phyloP scores from a whole-genome alignment of 1,140 invertebrate genomes.

The Eubasilissa regina region DNA sequence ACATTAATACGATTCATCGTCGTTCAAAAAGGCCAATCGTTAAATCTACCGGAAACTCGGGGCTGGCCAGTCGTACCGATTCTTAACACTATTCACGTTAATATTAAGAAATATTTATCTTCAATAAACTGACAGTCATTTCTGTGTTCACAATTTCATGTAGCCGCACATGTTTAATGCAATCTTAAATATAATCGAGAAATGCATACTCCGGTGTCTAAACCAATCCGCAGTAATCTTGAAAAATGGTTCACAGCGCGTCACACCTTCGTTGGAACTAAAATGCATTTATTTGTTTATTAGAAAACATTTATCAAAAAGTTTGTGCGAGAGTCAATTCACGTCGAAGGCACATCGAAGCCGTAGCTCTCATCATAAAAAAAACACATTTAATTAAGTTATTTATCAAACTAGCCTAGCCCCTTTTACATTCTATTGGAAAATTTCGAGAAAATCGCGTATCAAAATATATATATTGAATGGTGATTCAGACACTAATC shows the following conservation, averaged over 20 bases:
- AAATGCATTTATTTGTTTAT: background rate
- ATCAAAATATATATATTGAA: conserved; percentile 59
- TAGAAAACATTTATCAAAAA: conserved; percentile 9
- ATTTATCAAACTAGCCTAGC: conserved; percentile 34
- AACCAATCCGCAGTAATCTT: too few species aligned
- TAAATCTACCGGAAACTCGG: conserved; percentile 48
- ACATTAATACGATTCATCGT: conserved; percentile 53
- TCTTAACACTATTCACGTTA: conserved; percentile 25
- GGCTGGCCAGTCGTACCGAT: background rate
- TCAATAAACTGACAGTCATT: conserved; percentile 15
- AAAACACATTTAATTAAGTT: too few species aligned
- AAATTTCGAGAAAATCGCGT: conserved; percentile 57
- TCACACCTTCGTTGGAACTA: too few species aligned
- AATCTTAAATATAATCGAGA: too few species aligned
- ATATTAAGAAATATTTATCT: conserved; percentile 11
- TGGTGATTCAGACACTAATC: conserved; percentile 47
- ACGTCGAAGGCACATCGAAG: conserved; percentile 51
- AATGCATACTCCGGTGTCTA: too few species aligned
- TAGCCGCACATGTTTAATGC: too few species aligned
- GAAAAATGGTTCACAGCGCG: too few species aligned
- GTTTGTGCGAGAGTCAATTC: conserved; percentile 43
- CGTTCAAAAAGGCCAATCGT: conserved; percentile 50
- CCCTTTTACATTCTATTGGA: conserved; percentile 48
- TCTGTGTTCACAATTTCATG: background rate
- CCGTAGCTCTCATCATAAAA: conserved; percentile 26